Evolutionary conservation across 2,797 vertebrate genomes (phyloP).

Genomic region (Heteromormyrus szaboi): DNA sequence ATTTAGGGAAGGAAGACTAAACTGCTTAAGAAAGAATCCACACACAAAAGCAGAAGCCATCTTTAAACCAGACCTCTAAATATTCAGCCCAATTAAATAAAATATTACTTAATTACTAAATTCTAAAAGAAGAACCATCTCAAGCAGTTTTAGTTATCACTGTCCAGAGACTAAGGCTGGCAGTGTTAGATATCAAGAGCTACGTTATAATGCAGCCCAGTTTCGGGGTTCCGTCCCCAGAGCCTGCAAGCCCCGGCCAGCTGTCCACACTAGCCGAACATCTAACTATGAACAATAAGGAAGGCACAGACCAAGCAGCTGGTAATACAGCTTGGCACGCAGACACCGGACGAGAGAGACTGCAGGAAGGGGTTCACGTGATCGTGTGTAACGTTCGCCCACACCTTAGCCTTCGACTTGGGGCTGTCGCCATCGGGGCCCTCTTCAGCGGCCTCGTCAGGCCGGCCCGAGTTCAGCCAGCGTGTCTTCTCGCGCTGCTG

Average conservation of each 20-base stretch:
- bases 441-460: slow-evolving; percentile 86
- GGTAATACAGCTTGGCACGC: slow-evolving; percentile 99
- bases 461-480: slow-evolving; percentile 85
- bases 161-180: neutral
- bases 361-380: slow-evolving; percentile 99
- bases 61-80: neutral
- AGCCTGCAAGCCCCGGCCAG: slow-evolving; percentile 75
- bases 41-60: neutral
- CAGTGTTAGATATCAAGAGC: neutral
- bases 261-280: slow-evolving; percentile 74
- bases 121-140: neutral
- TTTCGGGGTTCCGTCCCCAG: slow-evolving; percentile 49
- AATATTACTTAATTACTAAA: neutral
- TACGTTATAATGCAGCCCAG: neutral
- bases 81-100: neutral
- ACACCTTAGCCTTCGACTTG: slow-evolving; percentile 99
- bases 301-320: slow-evolving; percentile 99
- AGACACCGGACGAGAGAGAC: slow-evolving; percentile 99
- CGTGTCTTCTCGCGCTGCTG: slow-evolving; percentile 97
- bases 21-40: slow-evolving; percentile 53
- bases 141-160: slow-evolving; percentile 14
- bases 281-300: slow-evolving; percentile 99
- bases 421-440: slow-evolving; percentile 90
- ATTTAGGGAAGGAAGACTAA: slow-evolving; percentile 36
- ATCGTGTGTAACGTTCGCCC: slow-evolving; percentile 99